A percentile compares a stretch with the other conserved stretches of the same genome.
Evolutionary conservation across 2,113 vertebrate species (phyloP).

Genomic region (Dasyornis broadbenti): DNA sequence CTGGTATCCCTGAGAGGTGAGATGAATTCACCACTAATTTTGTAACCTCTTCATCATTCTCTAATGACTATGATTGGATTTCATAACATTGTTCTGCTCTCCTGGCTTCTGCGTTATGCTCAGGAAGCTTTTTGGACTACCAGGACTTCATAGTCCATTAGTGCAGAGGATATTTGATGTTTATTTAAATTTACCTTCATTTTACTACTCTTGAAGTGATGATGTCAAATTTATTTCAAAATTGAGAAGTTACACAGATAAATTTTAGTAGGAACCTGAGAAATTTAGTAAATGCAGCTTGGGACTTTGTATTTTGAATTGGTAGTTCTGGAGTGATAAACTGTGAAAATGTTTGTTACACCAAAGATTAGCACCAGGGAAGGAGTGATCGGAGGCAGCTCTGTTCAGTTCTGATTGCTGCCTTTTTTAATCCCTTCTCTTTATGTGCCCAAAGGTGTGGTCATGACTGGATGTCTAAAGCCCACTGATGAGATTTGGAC

Average conservation of each 20-base stretch:
- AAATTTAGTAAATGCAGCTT: not conserved
- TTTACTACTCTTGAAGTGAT: not conserved
- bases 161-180: not conserved
- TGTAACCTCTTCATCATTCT: not conserved
- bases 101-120: not conserved
- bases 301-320: not conserved
- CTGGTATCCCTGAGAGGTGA: too few species aligned
- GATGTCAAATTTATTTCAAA: not conserved
- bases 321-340: not conserved
- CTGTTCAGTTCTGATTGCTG: not conserved
- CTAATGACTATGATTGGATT: not conserved
- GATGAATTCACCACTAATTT: not conserved
- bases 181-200: not conserved
- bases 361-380: not conserved
- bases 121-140: not conserved
- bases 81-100: not conserved
- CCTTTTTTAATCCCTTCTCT: not conserved
- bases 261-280: not conserved
- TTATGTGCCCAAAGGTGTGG: not conserved
- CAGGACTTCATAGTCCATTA: not conserved
- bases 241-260: not conserved
- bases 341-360: not conserved
- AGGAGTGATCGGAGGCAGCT: not conserved
- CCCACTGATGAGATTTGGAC: constrained; percentile 5
- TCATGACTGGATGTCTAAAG: not conserved